Evolutionary conservation across 2,888 invertebrate species (phyloP).

Genomic region (Spodoptera littoralis): DNA sequence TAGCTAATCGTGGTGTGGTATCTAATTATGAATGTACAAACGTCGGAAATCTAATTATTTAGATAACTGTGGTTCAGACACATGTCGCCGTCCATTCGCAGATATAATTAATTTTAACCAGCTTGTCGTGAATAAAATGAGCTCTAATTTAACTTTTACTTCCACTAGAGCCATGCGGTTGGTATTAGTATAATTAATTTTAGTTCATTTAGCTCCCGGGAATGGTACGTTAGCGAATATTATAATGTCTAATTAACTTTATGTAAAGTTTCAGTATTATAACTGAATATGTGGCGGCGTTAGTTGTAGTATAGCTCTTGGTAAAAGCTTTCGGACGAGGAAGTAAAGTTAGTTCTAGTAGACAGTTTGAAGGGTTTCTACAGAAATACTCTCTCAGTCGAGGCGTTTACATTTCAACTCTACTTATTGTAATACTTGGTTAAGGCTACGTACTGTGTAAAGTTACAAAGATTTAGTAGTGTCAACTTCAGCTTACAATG

Average conservation of each 20-base stretch:
- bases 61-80: conserved; percentile 8
- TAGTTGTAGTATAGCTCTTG: not conserved
- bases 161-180: conserved; percentile 27
- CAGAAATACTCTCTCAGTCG: too few species aligned
- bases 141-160: conserved; percentile 36
- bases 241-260: conserved; percentile 30
- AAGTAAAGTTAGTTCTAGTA: not conserved
- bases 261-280: conserved; percentile 15
- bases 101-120: conserved; percentile 38
- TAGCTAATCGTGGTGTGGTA: not conserved
- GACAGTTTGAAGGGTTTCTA: not conserved
- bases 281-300: not conserved
- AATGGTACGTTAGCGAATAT: conserved; percentile 21
- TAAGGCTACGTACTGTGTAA: too few species aligned
- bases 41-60: conserved; percentile 15
- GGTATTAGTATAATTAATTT: conserved; percentile 46
- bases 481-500: too few species aligned
- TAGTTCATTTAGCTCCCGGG: conserved; percentile 40
- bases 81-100: conserved; percentile 5
- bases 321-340: not conserved
- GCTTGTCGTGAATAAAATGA: conserved; percentile 37
- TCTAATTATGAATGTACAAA: not conserved
- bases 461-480: too few species aligned
- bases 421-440: too few species aligned
- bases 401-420: too few species aligned